A percentile compares a stretch with the other conserved stretches of the same genome.
phyloP scores from a whole-genome alignment of 2,113 vertebrate genomes.

The Pao palembangensis region DNA sequence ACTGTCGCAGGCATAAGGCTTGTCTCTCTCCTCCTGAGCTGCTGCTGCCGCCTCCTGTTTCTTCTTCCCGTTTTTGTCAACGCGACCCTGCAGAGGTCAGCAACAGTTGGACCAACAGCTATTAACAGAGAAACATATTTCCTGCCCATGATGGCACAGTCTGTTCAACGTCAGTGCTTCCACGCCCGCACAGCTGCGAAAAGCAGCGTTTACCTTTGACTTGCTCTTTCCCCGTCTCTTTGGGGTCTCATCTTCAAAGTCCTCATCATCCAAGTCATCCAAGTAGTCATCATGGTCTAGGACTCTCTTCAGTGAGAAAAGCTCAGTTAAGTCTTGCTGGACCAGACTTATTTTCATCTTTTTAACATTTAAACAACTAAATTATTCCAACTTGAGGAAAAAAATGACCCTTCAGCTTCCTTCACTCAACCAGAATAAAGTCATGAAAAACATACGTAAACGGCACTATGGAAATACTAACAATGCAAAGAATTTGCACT shows the following conservation, averaged over 20 bases:
- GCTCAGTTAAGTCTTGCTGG: slow-evolving; percentile 2
- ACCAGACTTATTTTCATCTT: too few species aligned
- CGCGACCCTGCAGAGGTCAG: slow-evolving; percentile 78
- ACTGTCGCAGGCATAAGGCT: slow-evolving; percentile 98
- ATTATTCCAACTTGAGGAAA: too few species aligned
- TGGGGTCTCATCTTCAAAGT: slow-evolving; percentile 95
- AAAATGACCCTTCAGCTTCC: too few species aligned
- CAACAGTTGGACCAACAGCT: too few species aligned
- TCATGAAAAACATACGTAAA: not conserved
- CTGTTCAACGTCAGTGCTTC: not conserved
- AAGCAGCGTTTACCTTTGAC: slow-evolving; percentile 80
- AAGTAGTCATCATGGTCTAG: slow-evolving; percentile 95
- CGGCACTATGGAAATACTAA: not conserved
- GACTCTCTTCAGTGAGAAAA: slow-evolving; percentile 77
- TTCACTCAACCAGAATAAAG: not conserved
- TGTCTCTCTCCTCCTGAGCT: slow-evolving; percentile 87
- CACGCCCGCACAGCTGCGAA: not conserved
- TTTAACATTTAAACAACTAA: too few species aligned
- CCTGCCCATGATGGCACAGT: not conserved
- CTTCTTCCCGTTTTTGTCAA: slow-evolving; percentile 88
- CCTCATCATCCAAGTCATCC: slow-evolving; percentile 93
- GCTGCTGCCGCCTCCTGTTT: slow-evolving; percentile 89
- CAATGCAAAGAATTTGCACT: not conserved
- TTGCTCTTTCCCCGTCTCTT: slow-evolving; percentile 93
- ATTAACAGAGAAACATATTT: too few species aligned